Conservation (phyloP, 1,140 invertebrate species). For the Drosophila sproati region DNA sequence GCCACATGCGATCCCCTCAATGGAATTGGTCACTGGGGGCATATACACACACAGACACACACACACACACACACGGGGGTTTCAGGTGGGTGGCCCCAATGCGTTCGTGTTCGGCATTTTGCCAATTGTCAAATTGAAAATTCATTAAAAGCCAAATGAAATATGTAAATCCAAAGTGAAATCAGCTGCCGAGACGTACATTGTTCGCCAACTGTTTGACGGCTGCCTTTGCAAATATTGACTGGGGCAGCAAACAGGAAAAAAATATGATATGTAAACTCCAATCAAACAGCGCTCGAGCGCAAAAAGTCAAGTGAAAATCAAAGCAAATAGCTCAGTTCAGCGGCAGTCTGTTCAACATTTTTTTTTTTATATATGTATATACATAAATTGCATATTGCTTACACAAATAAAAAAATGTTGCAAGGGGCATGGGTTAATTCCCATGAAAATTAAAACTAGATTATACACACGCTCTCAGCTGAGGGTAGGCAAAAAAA, state of each 20-base stretch:
- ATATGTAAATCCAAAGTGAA: slow-evolving; percentile 68
- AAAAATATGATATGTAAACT: slow-evolving; percentile 56
- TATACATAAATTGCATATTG: slow-evolving; percentile 66
- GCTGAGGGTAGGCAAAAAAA: not conserved
- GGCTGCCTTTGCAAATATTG: slow-evolving; percentile 72
- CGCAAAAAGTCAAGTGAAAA: slow-evolving; percentile 76
- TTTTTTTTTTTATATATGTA: slow-evolving; percentile 57
- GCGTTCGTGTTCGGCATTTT: slow-evolving; percentile 72
- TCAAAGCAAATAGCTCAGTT: slow-evolving; percentile 71
- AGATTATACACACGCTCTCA: slow-evolving; percentile 71
- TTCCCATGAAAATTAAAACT: slow-evolving; percentile 82
- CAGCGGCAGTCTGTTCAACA: slow-evolving; percentile 29
- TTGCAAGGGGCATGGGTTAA: slow-evolving; percentile 64
- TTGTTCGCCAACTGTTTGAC: slow-evolving; percentile 59
- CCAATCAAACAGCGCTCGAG: slow-evolving; percentile 40
- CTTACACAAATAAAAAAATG: slow-evolving; percentile 47
- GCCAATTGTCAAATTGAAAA: slow-evolving; percentile 82
- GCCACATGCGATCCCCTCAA: slow-evolving; percentile 46
- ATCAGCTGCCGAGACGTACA: slow-evolving; percentile 36
- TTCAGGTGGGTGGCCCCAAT: slow-evolving; percentile 61
- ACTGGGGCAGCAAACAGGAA: slow-evolving; percentile 26
- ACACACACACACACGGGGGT: not conserved
- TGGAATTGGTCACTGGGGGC: not conserved
- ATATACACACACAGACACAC: not conserved
- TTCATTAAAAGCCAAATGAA: slow-evolving; percentile 84